Conservation (phyloP, 2,888 invertebrate species). For the Drosophila pegasa region DNA sequence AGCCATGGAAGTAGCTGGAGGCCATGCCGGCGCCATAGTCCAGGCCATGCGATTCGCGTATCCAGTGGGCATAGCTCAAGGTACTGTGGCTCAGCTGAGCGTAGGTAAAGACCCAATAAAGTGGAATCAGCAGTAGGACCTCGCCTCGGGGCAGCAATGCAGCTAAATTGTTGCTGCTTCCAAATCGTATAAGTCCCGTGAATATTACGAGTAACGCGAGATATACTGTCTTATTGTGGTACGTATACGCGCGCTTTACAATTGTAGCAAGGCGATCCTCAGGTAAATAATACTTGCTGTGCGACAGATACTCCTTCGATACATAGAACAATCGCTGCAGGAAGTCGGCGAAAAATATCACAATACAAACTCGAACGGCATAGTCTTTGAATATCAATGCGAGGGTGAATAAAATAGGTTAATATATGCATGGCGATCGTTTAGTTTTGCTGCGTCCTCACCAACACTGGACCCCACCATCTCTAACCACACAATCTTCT, state of each 20-base stretch:
- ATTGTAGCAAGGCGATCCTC: slow-evolving; percentile 56
- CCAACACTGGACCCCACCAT: slow-evolving; percentile 53
- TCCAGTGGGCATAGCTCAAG: slow-evolving; percentile 68
- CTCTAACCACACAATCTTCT: slow-evolving; percentile 16
- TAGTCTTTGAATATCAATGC: slow-evolving; percentile 46
- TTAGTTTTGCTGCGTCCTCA: slow-evolving; percentile 13
- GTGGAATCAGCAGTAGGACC: slow-evolving; percentile 49
- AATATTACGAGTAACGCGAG: slow-evolving; percentile 21
- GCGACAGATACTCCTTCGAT: slow-evolving; percentile 47
- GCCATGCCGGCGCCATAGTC: slow-evolving; percentile 84
- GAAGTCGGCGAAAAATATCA: slow-evolving; percentile 58
- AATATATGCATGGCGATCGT: neutral
- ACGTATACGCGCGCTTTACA: slow-evolving; percentile 46
- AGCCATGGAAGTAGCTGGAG: slow-evolving; percentile 82
- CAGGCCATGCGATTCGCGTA: slow-evolving; percentile 74
- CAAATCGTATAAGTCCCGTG: slow-evolving; percentile 37
- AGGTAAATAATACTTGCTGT: slow-evolving; percentile 58
- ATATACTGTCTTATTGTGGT: slow-evolving; percentile 25
- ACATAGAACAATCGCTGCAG: slow-evolving; percentile 47
- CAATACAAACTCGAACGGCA: slow-evolving; percentile 38
- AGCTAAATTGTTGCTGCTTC: slow-evolving; percentile 22
- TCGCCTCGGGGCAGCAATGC: slow-evolving; percentile 35
- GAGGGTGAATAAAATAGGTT: neutral
- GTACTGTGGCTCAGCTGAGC: slow-evolving; percentile 51
- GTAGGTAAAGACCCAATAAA: slow-evolving; percentile 65